Conservation (phyloP, 1,140 invertebrate species). For the Drosophila sucinea region DNA sequence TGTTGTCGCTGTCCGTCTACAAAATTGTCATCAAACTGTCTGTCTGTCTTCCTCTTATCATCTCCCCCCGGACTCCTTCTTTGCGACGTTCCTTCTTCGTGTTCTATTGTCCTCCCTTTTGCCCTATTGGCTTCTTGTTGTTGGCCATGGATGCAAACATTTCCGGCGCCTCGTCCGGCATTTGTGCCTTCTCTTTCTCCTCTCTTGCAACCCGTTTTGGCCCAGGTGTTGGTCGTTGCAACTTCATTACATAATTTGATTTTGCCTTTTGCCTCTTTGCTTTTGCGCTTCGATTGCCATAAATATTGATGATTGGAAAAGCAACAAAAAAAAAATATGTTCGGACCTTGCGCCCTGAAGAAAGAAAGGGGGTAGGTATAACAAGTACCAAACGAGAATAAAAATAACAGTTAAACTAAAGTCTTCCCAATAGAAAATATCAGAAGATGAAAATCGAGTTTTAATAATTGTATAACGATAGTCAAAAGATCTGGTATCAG, state of each 20-base stretch:
- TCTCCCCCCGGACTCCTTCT: slow-evolving; percentile 11
- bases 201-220: slow-evolving; percentile 46
- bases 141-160: slow-evolving; percentile 46
- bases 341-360: background rate
- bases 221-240: slow-evolving; percentile 47
- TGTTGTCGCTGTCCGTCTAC: slow-evolving; percentile 20
- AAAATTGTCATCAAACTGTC: slow-evolving; percentile 30
- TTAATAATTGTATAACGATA: no score
- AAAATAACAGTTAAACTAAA: background rate
- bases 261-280: slow-evolving; percentile 9
- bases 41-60: slow-evolving; percentile 1
- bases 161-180: slow-evolving; percentile 49
- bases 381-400: background rate
- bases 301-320: slow-evolving; percentile 27
- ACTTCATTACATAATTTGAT: slow-evolving; percentile 47
- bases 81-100: slow-evolving; percentile 1
- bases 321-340: background rate
- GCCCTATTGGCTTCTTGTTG: slow-evolving; percentile 22
- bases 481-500: no score
- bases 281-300: slow-evolving; percentile 43
- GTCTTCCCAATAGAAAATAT: no score
- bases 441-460: no score
- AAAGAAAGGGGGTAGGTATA: background rate
- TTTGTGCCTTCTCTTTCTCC: slow-evolving; percentile 25
- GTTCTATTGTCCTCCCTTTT: slow-evolving; percentile 16